Conservation (phyloP, 2,797 vertebrate species). For the Carcharodon carcharias region DNA sequence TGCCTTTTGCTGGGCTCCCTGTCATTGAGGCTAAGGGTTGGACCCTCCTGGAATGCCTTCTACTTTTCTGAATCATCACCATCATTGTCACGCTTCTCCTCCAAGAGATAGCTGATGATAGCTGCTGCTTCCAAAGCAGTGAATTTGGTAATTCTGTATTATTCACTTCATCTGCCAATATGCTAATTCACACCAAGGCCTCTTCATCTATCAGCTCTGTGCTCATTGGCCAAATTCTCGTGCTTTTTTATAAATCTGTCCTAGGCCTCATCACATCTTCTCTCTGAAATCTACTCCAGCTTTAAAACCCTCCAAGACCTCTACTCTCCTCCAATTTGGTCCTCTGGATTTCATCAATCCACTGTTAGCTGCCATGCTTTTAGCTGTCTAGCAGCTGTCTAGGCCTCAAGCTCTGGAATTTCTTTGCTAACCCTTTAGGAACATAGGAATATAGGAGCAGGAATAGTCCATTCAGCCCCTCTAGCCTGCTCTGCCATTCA, state of each 20-base stretch:
- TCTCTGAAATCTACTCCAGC: not conserved
- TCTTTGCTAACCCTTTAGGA: not conserved
- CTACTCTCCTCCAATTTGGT: not conserved
- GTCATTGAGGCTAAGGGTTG: no score
- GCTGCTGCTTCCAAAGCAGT: no score
- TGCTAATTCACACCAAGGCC: not conserved
- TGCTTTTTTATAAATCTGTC: not conserved
- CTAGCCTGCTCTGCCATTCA: no score
- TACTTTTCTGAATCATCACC: not conserved
- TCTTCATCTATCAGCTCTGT: not conserved
- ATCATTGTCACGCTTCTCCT: not conserved
- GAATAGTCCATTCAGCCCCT: not conserved
- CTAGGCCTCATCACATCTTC: not conserved
- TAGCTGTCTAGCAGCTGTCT: not conserved
- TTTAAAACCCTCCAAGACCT: not conserved
- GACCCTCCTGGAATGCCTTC: not conserved
- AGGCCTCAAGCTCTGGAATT: not conserved
- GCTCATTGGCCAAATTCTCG: not conserved
- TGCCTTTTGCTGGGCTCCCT: no score
- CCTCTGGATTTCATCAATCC: not conserved
- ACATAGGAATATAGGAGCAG: no score
- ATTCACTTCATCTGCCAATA: not conserved
- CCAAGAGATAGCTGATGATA: no score
- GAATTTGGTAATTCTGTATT: no score
- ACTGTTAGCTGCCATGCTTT: not conserved